A percentile compares a stretch with the other conserved stretches of the same genome.
Conservation (phyloP, 1,140 invertebrate species). For the Cecropterus lyciades region DNA sequence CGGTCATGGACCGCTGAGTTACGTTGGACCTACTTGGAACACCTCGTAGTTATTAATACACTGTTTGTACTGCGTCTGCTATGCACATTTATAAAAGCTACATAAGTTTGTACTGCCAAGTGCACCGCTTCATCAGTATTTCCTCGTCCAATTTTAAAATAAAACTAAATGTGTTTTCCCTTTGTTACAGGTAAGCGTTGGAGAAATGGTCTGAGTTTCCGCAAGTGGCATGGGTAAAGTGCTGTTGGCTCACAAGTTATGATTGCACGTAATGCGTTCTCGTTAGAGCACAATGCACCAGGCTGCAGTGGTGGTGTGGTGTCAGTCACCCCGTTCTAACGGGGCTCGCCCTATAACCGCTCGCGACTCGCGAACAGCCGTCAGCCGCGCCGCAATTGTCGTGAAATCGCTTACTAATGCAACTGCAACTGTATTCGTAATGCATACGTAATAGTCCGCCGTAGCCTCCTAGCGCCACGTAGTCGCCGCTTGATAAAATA, state of each 20-base stretch:
- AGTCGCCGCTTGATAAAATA: conserved; percentile 17
- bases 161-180: conserved; percentile 20
- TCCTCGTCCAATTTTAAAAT: not conserved
- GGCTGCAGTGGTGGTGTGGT: conserved; percentile 75
- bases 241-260: conserved; percentile 61
- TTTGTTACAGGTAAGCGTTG: conserved; percentile 68
- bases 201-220: conserved; percentile 13
- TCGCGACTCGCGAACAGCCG: conserved; percentile 60
- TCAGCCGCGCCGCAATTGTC: conserved; percentile 73
- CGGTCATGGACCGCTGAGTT: too few relatives aligned
- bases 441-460: conserved; percentile 59
- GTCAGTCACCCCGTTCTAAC: conserved; percentile 82
- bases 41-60: too few relatives aligned
- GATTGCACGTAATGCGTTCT: conserved; percentile 78
- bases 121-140: not conserved
- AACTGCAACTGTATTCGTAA: conserved; percentile 61
- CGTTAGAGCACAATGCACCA: conserved; percentile 83
- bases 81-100: too few relatives aligned
- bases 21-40: too few relatives aligned
- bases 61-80: too few relatives aligned
- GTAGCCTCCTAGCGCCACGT: conserved; percentile 25
- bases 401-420: conserved; percentile 76
- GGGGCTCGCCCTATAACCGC: conserved; percentile 77
- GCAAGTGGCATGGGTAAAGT: conserved; percentile 58
- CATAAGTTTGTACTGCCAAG: too few relatives aligned